These are phyloP conservation scores for Porites rus DNA, from an alignment of 92 coral and sea anemone species.

Conservation along the genomic window DNA sequence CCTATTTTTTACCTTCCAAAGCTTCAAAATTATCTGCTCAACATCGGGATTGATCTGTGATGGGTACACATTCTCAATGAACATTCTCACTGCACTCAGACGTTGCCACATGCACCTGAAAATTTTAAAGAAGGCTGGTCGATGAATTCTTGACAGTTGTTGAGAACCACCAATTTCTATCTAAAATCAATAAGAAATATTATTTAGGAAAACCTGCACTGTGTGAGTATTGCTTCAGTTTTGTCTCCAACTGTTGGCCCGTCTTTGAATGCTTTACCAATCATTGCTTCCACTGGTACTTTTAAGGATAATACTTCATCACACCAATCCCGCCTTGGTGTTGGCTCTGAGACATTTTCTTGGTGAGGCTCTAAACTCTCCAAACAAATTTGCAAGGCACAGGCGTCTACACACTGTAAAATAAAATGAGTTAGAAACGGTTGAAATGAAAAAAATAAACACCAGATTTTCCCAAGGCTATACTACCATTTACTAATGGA, in stretches of 20 bases:
- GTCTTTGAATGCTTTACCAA: slow-evolving; percentile 1
- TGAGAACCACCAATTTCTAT: too few relatives aligned
- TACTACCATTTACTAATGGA: too few relatives aligned
- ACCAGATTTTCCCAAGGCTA: too few relatives aligned
- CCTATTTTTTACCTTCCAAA: slow-evolving; percentile 59
- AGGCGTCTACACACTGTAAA: slow-evolving; percentile 74
- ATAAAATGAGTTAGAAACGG: neutral
- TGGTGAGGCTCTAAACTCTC: slow-evolving; percentile 66
- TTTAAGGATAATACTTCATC: slow-evolving; percentile 72
- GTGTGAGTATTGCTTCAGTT: slow-evolving; percentile 12
- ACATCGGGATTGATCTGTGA: slow-evolving; percentile 24
- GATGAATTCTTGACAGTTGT: neutral
- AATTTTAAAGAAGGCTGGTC: neutral
- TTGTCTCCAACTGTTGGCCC: slow-evolving; percentile 14
- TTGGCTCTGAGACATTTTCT: slow-evolving; percentile 42
- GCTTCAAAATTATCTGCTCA: slow-evolving; percentile 23
- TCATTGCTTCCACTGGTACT: slow-evolving; percentile 64
- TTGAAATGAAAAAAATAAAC: too few relatives aligned
- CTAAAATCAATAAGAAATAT: too few relatives aligned
- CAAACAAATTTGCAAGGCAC: slow-evolving; percentile 78
- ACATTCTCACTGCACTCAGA: slow-evolving; percentile 64
- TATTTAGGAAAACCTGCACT: slow-evolving; percentile 23
- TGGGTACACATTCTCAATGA: slow-evolving; percentile 67
- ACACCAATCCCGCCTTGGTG: slow-evolving; percentile 73
- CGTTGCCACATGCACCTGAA: slow-evolving; percentile 75